Conservation (phyloP, 1,140 invertebrate species). For the Rhyzopertha dominica region DNA sequence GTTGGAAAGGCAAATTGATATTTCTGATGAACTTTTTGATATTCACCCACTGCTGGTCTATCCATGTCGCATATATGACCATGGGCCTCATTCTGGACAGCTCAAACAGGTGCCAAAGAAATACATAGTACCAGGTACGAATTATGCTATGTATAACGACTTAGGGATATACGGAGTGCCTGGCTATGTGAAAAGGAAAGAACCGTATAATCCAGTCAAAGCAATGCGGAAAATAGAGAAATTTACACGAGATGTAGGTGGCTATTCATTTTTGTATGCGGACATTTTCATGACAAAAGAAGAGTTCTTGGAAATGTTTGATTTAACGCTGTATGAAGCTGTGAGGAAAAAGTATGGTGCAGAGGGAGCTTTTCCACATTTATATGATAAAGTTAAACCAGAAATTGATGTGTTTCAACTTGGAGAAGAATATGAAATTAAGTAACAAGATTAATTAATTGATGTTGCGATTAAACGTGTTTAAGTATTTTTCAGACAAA, state of each 20-base stretch:
- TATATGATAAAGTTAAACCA: constrained; percentile 57
- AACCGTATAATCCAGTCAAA: constrained; percentile 50
- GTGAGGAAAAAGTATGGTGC: constrained; percentile 51
- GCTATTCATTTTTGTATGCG: constrained; percentile 60
- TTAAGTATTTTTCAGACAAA: too few relatives aligned
- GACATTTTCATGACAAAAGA: constrained; percentile 57
- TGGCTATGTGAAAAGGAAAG: constrained; percentile 47
- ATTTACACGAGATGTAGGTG: constrained; percentile 52
- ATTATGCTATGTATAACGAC: constrained; percentile 54
- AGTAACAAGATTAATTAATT: too few relatives aligned
- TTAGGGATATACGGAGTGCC: constrained; percentile 57
- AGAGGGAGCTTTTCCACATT: constrained; percentile 50
- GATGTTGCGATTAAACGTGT: too few relatives aligned
- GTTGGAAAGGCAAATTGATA: constrained; percentile 51
- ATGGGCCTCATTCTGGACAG: constrained; percentile 47
- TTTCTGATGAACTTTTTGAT: constrained; percentile 50
- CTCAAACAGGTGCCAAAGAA: constrained; percentile 45
- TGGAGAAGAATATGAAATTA: constrained; percentile 46
- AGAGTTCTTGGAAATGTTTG: constrained; percentile 55
- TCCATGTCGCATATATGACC: constrained; percentile 54
- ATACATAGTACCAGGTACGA: constrained; percentile 48
- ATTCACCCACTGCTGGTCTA: constrained; percentile 53
- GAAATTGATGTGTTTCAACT: constrained; percentile 64
- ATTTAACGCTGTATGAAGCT: constrained; percentile 48
- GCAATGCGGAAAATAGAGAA: constrained; percentile 54